phyloP scores from a whole-genome alignment of 2,888 invertebrate species.

The Emmelina monodactyla region DNA sequence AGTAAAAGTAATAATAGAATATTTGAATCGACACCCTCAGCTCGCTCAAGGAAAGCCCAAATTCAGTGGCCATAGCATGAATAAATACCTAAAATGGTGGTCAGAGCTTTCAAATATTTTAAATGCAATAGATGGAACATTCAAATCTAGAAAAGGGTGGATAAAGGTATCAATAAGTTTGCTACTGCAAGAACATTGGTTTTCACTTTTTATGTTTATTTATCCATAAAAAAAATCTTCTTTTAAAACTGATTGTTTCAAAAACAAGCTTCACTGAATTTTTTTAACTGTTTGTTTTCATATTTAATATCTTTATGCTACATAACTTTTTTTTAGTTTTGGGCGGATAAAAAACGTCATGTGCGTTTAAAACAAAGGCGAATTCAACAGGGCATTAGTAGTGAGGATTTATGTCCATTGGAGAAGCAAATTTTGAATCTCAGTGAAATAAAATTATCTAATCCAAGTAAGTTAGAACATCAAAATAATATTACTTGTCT shows the following conservation, averaged over 20 bases:
- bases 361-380: constrained; percentile 35
- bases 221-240: too few relatives aligned
- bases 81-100: too few relatives aligned
- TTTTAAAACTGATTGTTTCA: too few relatives aligned
- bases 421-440: constrained; percentile 37
- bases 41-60: constrained; percentile 36
- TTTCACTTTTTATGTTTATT: too few relatives aligned
- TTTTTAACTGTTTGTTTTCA: too few relatives aligned
- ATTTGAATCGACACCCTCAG: constrained; percentile 43
- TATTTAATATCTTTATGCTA: too few relatives aligned
- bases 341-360: constrained; percentile 44
- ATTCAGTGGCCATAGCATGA: too few relatives aligned
- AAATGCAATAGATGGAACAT: constrained; percentile 36
- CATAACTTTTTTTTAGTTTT: constrained; percentile 28
- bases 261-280: too few relatives aligned
- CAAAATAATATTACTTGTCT: too few relatives aligned
- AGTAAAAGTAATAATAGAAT: constrained; percentile 36
- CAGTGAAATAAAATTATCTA: constrained; percentile 23
- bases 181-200: too few relatives aligned
- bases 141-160: constrained; percentile 45
- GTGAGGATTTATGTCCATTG: constrained; percentile 26
- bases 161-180: constrained; percentile 35
- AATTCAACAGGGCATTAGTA: constrained; percentile 33
- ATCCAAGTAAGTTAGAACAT: constrained; percentile 28
- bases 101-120: constrained; percentile 30